Evolutionary conservation across 2,888 invertebrate genomes (phyloP).

Genomic region (Plebejus anna): DNA sequence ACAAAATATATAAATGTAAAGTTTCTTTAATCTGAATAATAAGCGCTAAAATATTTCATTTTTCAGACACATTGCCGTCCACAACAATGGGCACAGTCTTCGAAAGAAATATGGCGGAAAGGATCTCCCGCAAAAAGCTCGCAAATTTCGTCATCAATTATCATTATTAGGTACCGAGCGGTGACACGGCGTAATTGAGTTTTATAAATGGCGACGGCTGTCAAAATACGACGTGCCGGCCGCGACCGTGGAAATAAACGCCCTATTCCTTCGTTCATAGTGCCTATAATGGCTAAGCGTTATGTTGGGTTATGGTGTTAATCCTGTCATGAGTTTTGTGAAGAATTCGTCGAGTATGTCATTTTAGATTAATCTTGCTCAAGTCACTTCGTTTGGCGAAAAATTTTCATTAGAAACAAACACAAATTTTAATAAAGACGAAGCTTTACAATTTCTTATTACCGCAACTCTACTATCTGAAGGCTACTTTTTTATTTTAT

Average conservation of each 20-base stretch:
- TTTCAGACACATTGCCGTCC: background rate
- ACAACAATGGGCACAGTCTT: conserved; percentile 48
- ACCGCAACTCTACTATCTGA: too few relatives aligned
- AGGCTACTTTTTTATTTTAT: too few relatives aligned
- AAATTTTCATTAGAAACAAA: background rate
- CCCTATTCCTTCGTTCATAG: background rate
- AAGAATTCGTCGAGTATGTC: conserved; percentile 1
- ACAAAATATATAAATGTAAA: too few relatives aligned
- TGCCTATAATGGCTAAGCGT: background rate
- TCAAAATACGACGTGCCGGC: conserved; percentile 48
- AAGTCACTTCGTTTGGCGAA: background rate
- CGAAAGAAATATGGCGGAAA: conserved; percentile 70
- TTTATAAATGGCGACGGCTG: conserved; percentile 73
- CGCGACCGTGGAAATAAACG: conserved; percentile 26
- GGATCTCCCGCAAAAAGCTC: conserved; percentile 77
- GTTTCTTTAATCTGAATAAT: background rate
- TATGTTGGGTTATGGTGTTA: conserved; percentile 10
- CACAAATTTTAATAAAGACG: background rate
- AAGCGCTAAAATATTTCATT: background rate
- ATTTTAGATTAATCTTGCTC: conserved; percentile 3
- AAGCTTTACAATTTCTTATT: background rate
- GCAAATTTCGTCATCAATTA: conserved; percentile 79
- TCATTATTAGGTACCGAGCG: conserved; percentile 70
- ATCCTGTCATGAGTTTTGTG: conserved; percentile 16
- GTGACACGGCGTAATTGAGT: conserved; percentile 72